Evolutionary conservation across 2,888 invertebrate genomes (phyloP), one percentile per base, ranked within the genome.

Genomic region (Ophraella communa): DNA sequence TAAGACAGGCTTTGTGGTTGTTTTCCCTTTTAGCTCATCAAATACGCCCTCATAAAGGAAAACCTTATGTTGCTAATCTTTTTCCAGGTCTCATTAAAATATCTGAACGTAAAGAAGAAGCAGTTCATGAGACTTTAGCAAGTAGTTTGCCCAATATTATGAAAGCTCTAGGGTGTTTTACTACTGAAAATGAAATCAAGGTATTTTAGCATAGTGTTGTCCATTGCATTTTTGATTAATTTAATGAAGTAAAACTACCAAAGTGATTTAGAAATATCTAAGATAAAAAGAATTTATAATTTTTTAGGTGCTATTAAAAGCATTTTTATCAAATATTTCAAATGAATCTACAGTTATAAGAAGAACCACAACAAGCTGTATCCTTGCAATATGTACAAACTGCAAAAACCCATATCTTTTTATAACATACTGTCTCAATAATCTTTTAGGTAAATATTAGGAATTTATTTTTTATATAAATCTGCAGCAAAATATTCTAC

Each of bases 311-410:
- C 76, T 94, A 24, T 83, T 92, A 27, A 89, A 88, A 78, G 87
- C 89, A 1, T 87, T 92, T 71, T 79, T 92, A 30, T 83, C 83
- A 0, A 92, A 92, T 76, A 83, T 91, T 58, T 85, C 86, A 35
- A 83, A 83, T 10, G 56, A 81, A 11, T 91, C 91, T 69, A 89
- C 95, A 3, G 90, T 91, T 1, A 89, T 94, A 65, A 85, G 96
- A 64, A 87, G 98, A 69, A 91, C 93, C 21, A 90, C 94, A 27
- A 90, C 95, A 0, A 88, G 87, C 56, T 93, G 93, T 81, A 88
- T 96, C 62, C 88, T 94, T 39, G 87, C 89, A 64, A 86, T 95
- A 60, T 94, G 95, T 81, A 86, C 91, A 65, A 88, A 94, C 82
- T 90, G 90, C 67, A 86, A 92, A 58, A 93, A 93, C 79, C 87